These are phyloP conservation scores for Homarus gammarus DNA, from an alignment of 2,888 invertebrate genomes.

Conservation along the genomic window DNA sequence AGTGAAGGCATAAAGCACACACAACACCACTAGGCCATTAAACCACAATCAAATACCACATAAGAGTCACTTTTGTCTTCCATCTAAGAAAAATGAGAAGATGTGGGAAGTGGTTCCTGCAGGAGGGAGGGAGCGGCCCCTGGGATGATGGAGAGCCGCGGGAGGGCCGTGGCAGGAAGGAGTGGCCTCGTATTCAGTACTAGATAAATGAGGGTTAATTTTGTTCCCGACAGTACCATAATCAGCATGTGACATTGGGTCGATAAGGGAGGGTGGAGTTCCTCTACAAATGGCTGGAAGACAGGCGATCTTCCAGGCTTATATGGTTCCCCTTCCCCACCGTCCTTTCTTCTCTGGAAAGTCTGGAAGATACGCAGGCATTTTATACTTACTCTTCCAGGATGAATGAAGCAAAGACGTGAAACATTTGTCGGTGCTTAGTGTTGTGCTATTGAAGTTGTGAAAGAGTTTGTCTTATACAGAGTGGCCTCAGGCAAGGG, in stretches of 20 bases:
- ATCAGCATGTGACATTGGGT: constrained; percentile 28
- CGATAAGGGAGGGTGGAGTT: neutral
- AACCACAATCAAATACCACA: no score
- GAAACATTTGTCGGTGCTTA: no score
- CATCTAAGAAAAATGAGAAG: no score
- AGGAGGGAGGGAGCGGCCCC: no score
- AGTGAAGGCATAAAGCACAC: no score
- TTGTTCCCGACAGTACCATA: constrained; percentile 12
- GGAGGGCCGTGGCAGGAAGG: neutral
- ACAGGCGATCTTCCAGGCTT: constrained; percentile 22
- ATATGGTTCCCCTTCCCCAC: neutral
- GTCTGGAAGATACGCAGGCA: neutral
- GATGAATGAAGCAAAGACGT: no score
- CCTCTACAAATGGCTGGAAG: neutral
- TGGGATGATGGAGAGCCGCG: neutral
- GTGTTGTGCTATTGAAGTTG: no score
- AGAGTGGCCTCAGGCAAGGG: no score
- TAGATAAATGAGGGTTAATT: constrained; percentile 15
- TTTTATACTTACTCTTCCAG: neutral
- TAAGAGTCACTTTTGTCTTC: no score
- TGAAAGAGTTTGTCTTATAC: no score
- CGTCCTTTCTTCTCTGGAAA: neutral
- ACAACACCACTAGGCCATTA: no score
- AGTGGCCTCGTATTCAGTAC: neutral
- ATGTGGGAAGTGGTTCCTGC: no score